Conservation (phyloP, 1,140 invertebrate genomes). For the Cecropterus lyciades region DNA sequence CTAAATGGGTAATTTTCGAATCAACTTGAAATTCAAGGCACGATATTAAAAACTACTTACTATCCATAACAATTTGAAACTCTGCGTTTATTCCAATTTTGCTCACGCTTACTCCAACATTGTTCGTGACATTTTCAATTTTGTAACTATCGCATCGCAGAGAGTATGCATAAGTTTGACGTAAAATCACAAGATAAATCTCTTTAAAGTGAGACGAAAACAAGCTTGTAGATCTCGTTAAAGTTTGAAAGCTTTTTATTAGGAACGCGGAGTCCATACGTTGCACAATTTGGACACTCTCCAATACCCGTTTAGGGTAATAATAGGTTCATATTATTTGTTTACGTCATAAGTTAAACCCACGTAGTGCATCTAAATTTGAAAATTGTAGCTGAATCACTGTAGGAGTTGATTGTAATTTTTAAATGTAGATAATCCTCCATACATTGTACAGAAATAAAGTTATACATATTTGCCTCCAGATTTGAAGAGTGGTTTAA, state of each 20-base stretch:
- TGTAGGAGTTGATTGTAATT: no score
- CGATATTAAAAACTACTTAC: no score
- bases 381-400: no score
- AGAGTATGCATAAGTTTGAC: background rate
- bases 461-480: no score
- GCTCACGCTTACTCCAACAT: background rate
- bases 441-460: no score
- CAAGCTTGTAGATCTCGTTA: conserved; percentile 27
- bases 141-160: background rate
- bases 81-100: no score
- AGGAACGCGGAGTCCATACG: conserved; percentile 10
- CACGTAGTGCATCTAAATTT: background rate
- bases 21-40: no score
- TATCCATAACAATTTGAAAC: no score
- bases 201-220: conserved; percentile 19
- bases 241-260: conserved; percentile 27
- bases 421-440: no score
- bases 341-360: background rate
- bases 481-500: no score
- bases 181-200: conserved; percentile 11
- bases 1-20: background rate
- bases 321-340: conserved; percentile 18
- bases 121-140: conserved; percentile 3
- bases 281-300: conserved; percentile 19
- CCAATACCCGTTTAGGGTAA: conserved; percentile 28